Base-by-base conservation (phyloP, 2,113 vertebrate genomes). In the Dolichallabes microphthalmus region DNA sequence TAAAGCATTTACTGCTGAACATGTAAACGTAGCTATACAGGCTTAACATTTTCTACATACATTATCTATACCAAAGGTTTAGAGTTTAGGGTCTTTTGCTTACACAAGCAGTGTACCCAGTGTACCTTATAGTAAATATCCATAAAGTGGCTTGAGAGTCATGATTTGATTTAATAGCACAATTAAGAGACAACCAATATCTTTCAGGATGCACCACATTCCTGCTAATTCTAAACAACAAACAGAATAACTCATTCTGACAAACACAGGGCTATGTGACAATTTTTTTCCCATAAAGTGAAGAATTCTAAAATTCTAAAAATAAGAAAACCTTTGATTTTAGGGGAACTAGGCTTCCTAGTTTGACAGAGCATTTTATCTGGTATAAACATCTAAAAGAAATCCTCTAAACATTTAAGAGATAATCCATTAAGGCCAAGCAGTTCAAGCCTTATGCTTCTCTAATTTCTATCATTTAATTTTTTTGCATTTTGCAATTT, bases 361-460 rank as follows among this genome's bases (percentile, higher is more conserved):
- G 1, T 19, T 58, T 58, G 27, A 78, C 27, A 78, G 7, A 58
- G 30, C 27, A 57, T 35, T 57, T 78, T 58, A 78, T 58, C 30
- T 11, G 58, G 8, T 78, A 57, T 78, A 78, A 58, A 60, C 35
- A 60, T 79, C 30, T 35, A 79, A 60, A 79, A 79, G 27, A 79
- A 78, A 35, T 60, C 53, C 30, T 78, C 25, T 66, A 81, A 52
- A 53, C 45, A 82, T 22, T 82, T 57, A 57, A 19, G 30, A 52
- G 27, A 55, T 53, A 55, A 55, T 69, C 50, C 80, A 69, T 68
- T 82, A 69, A 69, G 50, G 52, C 30, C 76, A 79, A 79, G 63
- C 80, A 52, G 64, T 82, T 82, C 30, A 82, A 69, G 64, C 64
- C 63, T 69, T 68, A 82, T 82, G 80, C 64, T 55, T 52, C 52